phyloP scores from a whole-genome alignment of 2,888 invertebrate genomes.

The Melieria omissa region DNA sequence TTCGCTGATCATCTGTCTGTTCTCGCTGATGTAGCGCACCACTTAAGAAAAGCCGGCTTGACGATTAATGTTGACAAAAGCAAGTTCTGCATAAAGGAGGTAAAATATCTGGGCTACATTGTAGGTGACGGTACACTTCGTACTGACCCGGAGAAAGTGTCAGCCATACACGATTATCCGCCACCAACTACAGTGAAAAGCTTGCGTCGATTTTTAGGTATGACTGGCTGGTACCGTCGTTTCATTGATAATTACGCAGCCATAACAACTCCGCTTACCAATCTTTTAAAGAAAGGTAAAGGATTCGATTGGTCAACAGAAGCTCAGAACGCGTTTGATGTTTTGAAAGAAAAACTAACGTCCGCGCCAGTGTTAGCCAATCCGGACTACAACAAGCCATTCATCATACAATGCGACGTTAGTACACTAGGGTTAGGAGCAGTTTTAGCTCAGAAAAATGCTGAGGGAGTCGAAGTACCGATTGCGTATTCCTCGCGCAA shows the following conservation, averaged over 20 bases:
- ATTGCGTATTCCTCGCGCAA: conserved; percentile 22
- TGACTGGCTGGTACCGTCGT: conserved; percentile 19
- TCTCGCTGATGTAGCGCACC: not conserved
- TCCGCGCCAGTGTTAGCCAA: not conserved
- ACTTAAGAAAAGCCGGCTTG: conserved; percentile 20
- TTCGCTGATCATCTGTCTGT: not conserved
- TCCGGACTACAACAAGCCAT: conserved; percentile 5
- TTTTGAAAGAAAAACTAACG: not conserved
- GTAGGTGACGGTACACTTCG: conserved; percentile 24
- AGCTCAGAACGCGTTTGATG: not conserved
- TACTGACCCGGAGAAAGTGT: conserved; percentile 23
- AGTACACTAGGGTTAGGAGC: conserved; percentile 8
- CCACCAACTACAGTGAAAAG: conserved; percentile 5
- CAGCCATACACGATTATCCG: not conserved
- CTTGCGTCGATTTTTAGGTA: conserved; percentile 18
- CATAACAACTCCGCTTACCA: conserved; percentile 15
- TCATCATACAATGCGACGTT: not conserved
- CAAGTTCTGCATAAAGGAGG: conserved; percentile 13
- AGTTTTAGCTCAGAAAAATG: conserved; percentile 7
- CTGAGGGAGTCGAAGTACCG: not conserved
- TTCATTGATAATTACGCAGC: conserved; percentile 9
- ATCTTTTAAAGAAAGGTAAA: conserved; percentile 16
- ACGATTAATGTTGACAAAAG: conserved; percentile 15
- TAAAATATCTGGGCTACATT: conserved; percentile 22
- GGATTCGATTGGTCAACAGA: not conserved